Base-by-base conservation (phyloP, 92 coral and sea anemone species). In the Porites divaricata region DNA sequence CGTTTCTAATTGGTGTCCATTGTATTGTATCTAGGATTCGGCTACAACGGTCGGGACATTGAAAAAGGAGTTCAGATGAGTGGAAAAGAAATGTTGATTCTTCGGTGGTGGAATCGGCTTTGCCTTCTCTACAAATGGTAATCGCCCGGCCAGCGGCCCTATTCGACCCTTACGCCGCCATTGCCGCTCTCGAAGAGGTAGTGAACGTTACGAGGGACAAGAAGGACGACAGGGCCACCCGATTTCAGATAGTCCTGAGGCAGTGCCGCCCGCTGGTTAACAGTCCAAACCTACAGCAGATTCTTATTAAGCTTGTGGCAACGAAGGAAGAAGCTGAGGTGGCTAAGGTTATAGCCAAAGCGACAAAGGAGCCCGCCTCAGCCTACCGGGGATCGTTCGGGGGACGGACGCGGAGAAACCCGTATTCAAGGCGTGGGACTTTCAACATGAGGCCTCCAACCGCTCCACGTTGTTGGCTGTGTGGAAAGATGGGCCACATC, bases 321-420 rank as follows among this genome's bases (percentile, higher is more conserved):
- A 53, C 77, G 9, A 72, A 58, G 35, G 71, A 26, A 70, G 70
- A 82, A 53, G 86, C 80, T 10, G 86, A 82, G 80, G 62, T 82
- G 69, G 86, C 71, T 13, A 61, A 50, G 24, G 86, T 82, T 5
- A 82, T 59, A 35, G 86, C 70, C 16, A 59, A 58, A 41, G 63
- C 15, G 58, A 58, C 63, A 13, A 82, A 72, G 24, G 50, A 50
- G 41, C 57, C 70, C 54, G 25, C 20, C 41, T 58, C 71, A 0
- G 35, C 48, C 8, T 48, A 45, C 15, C 57, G 12, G 10, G 81
- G 58, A 8, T 6, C 28, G 70, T 41, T 24, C 80, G 6, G 16
- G 11, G 68, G 67, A 15, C 53, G 49, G 63, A 53, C 19, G 21
- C 63, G 49, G 1, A 50, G 17, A 13, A 28, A 64, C 24, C 78